Base-by-base conservation (phyloP, 1,140 invertebrate genomes). In the Microplitis demolitor region DNA sequence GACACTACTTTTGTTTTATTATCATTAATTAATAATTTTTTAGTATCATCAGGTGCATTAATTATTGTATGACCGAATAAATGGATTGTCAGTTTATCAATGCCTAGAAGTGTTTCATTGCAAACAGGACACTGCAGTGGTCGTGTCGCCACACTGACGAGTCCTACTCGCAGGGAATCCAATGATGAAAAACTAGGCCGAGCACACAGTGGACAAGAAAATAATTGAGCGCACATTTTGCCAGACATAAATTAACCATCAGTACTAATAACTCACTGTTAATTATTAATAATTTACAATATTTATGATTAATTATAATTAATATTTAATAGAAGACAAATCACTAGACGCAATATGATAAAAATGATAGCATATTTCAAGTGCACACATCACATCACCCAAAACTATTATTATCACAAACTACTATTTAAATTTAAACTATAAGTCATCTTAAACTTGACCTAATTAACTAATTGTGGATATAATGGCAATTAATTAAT, bases 1-100 rank as follows among this genome's bases (percentile, higher is more conserved):
- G 61, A 14, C 16, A 14, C 45, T 56, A 4, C 11, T 9, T 45
- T 51, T n/a, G n/a, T 63, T 50, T 54, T 4, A 24, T 35, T 33
- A 16, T 66, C 33, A 4, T 66, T 66, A 14, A 37, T 66, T 3
- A 14, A 24, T 24, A 24, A 8, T 61, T 14, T 11, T 62, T 50
- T 68, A 6, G 31, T 66, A 13, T 39, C 62, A 53, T 72, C 72
- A 39, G 67, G 77, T 13, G 80, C 64, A 69, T 76, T 24, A 24
- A 24, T 81, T 14, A 87, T 84, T 2, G 89, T 89, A 81, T 95
- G 93, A 34, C 90, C 90, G 78, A 95, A 94, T 72, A 95, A 84
- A 85, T 95, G 94, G 78, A 95, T 94, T 1, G 93, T 95, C n/a
- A 95, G 86, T 85, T 95, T 95, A 84, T 95, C 94, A 66, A 95